Evolutionary conservation across 2,113 vertebrate genomes (phyloP).

Genomic region (Mastomys coucha): DNA sequence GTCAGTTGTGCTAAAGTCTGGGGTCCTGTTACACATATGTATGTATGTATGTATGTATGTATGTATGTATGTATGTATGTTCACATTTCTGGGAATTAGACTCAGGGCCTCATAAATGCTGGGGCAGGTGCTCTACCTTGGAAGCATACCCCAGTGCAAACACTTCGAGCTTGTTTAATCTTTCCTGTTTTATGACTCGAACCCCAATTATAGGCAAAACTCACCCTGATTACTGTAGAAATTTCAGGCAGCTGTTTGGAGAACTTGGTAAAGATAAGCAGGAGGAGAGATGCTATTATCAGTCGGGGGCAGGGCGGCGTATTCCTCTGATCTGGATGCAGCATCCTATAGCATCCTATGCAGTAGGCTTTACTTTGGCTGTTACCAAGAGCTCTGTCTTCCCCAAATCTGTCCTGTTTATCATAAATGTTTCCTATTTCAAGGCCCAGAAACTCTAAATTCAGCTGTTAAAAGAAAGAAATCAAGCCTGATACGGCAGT

Average conservation of each 20-base stretch:
- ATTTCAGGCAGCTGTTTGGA: neutral
- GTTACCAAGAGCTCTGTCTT: neutral
- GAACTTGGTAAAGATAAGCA: neutral
- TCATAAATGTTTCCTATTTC: neutral
- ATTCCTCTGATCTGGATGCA: fast-evolving
- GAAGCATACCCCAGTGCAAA: neutral
- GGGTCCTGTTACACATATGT: neutral
- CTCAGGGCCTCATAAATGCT: neutral
- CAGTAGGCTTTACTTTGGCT: neutral
- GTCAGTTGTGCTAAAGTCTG: neutral
- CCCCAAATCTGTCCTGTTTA: neutral
- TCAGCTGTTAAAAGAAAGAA: neutral
- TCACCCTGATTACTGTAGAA: neutral
- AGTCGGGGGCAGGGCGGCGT: fast-evolving
- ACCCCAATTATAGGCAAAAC: neutral
- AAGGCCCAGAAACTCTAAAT: neutral
- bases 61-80: too few species aligned
- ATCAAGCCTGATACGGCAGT: neutral
- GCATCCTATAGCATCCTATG: fast-evolving
- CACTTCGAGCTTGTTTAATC: neutral
- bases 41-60: too few species aligned
- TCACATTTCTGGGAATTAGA: neutral
- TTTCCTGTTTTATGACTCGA: neutral
- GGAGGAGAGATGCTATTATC: neutral
- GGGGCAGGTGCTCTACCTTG: neutral